phyloP scores from a whole-genome alignment of 2,797 vertebrate genomes.

The Hyperoplus immaculatus region DNA sequence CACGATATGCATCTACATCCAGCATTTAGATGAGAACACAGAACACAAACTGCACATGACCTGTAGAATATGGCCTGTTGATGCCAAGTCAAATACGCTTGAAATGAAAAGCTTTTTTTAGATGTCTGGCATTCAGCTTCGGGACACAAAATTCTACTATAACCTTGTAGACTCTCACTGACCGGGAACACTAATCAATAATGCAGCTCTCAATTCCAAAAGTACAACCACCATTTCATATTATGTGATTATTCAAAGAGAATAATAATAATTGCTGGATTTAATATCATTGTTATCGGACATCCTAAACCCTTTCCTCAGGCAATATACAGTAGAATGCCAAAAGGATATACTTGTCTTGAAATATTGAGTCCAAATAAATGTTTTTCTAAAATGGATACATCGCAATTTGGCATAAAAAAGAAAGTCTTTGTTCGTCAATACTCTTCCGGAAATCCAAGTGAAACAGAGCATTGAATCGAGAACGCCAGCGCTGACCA shows the following conservation, averaged over 20 bases:
- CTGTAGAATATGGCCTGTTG: background rate
- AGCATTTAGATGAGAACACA: background rate
- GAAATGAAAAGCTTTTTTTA: background rate
- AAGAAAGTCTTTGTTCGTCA: conserved; percentile 49
- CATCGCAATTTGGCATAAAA: conserved; percentile 41
- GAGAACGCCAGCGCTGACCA: conserved; percentile 56
- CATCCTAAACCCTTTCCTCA: background rate
- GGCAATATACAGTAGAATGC: background rate
- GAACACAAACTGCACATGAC: background rate
- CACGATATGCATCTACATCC: background rate
- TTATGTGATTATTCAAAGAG: conserved; percentile 3
- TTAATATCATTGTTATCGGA: conserved; percentile 7
- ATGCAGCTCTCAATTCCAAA: conserved; percentile 14
- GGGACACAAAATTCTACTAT: background rate
- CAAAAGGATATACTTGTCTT: conserved; percentile 16
- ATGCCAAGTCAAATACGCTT: background rate
- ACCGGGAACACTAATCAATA: conserved; percentile 30
- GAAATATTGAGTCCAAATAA: conserved; percentile 3
- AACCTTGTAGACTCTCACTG: background rate
- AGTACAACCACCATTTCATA: background rate
- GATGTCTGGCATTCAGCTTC: conserved; percentile 7
- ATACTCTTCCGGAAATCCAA: conserved; percentile 51
- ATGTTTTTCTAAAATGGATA: conserved; percentile 32
- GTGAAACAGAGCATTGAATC: conserved; percentile 50
- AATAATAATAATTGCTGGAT: conserved; percentile 14